Conservation (phyloP, 2,113 vertebrate species). For the Riparia riparia region DNA sequence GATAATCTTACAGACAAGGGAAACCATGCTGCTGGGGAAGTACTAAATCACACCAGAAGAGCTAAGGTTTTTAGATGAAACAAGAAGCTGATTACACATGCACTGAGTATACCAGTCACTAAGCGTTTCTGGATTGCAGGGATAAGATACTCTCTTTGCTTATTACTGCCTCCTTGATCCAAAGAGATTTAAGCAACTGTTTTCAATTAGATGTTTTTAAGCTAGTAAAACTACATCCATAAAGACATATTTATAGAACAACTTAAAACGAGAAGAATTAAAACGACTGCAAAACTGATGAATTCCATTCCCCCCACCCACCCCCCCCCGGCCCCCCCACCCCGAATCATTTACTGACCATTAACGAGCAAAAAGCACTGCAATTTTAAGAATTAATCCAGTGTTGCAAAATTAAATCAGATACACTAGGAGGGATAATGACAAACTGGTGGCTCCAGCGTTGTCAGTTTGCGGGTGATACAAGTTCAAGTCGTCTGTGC, state of each 20-base stretch:
- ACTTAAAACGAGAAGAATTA: constrained; percentile 79
- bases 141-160: constrained; percentile 79
- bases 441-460: constrained; percentile 65
- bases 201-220: constrained; percentile 85
- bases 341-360: constrained; percentile 59
- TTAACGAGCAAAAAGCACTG: constrained; percentile 61
- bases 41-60: constrained; percentile 55
- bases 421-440: constrained; percentile 63
- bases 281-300: constrained; percentile 69
- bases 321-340: not conserved
- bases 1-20: constrained; percentile 17
- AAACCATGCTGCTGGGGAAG: not conserved
- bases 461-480: constrained; percentile 67
- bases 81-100: constrained; percentile 69
- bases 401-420: constrained; percentile 74
- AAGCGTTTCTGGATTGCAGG: constrained; percentile 73
- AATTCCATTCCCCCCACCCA: constrained; percentile 37
- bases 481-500: constrained; percentile 76
- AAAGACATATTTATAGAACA: constrained; percentile 80
- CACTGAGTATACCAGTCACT: constrained; percentile 60
- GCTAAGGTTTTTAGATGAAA: constrained; percentile 66
- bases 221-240: constrained; percentile 79
- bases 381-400: constrained; percentile 75
- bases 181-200: constrained; percentile 83
- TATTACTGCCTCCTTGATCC: constrained; percentile 78